Percentiles rank a stretch among this genome's conserved stretches.
These are phyloP conservation scores for Brenthis ino DNA, from an alignment of 2,888 invertebrate genomes.

Conservation along the genomic window DNA sequence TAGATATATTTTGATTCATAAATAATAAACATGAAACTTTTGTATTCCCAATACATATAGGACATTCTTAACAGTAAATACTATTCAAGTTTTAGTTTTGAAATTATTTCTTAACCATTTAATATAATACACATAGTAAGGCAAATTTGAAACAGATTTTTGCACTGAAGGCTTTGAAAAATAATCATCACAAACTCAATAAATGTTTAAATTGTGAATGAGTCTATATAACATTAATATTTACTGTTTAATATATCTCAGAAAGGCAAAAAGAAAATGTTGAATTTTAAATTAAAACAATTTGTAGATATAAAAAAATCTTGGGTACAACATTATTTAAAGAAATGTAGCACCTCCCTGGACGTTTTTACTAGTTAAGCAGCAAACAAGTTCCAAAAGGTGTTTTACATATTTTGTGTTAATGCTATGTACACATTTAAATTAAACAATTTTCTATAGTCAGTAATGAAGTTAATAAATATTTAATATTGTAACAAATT, in stretches of 20 bases:
- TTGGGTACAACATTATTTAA: conserved; percentile 32
- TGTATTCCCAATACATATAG: not conserved
- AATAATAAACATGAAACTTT: conserved; percentile 14
- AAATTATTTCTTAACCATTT: conserved; percentile 20
- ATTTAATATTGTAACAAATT: conserved; percentile 38
- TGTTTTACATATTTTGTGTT: conserved; percentile 13
- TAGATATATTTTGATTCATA: not conserved
- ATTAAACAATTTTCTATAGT: conserved; percentile 24
- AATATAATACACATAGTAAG: conserved; percentile 28
- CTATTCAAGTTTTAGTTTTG: conserved; percentile 16
- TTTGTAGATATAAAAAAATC: conserved; percentile 6
- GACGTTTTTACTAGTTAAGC: conserved; percentile 37
- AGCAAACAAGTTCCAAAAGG: conserved; percentile 35
- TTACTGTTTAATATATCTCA: not conserved
- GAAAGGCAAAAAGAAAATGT: not conserved
- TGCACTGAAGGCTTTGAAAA: conserved; percentile 22
- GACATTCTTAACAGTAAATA: conserved; percentile 26
- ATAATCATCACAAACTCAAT: conserved; percentile 8
- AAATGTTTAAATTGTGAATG: conserved; percentile 11
- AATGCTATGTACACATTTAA: conserved; percentile 24
- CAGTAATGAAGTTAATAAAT: conserved; percentile 29
- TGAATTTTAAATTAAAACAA: conserved; percentile 20
- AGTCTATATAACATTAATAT: conserved; percentile 1
- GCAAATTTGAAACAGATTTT: conserved; percentile 31
- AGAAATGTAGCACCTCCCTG: conserved; percentile 43